phyloP scores from a whole-genome alignment of 2,797 vertebrate genomes.

The Aeoliscus strigatus region DNA sequence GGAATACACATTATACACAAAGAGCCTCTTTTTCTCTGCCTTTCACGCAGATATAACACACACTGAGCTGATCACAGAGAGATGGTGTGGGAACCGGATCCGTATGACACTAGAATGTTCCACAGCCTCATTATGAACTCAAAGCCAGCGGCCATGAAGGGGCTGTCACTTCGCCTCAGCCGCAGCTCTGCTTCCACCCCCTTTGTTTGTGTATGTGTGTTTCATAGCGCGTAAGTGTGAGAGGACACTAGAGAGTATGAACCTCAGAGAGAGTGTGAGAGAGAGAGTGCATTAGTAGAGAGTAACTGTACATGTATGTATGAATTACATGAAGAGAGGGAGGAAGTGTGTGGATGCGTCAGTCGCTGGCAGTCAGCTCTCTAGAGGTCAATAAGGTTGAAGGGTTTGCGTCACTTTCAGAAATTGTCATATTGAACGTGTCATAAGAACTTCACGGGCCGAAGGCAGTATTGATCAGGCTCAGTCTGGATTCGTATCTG shows the following conservation, averaged over 20 bases:
- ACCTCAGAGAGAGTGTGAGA: conserved; percentile 9
- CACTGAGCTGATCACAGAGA: conserved; percentile 16
- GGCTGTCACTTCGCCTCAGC: conserved; percentile 64
- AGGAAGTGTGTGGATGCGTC: no score
- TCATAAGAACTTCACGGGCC: no score
- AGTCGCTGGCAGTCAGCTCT: no score
- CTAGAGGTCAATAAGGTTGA: no score
- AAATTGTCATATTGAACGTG: no score
- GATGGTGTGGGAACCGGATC: conserved; percentile 44
- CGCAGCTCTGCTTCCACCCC: conserved; percentile 17
- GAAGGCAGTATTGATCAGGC: no score
- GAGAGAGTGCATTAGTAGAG: conserved; percentile 12
- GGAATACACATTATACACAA: no score
- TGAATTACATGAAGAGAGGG: conserved; percentile 17
- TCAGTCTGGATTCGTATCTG: no score
- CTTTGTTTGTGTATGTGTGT: conserved; percentile 27
- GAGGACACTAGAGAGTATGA: neutral
- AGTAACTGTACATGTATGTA: no score
- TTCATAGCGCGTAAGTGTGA: conserved; percentile 13
- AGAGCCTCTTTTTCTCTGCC: neutral
- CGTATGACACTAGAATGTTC: conserved; percentile 52
- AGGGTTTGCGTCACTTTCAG: no score
- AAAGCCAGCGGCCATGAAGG: conserved; percentile 55
- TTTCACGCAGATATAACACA: neutral
- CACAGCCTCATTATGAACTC: conserved; percentile 48